Evolutionary conservation across 2,797 vertebrate species (phyloP).

Genomic region (Bradypodion pumilum): DNA sequence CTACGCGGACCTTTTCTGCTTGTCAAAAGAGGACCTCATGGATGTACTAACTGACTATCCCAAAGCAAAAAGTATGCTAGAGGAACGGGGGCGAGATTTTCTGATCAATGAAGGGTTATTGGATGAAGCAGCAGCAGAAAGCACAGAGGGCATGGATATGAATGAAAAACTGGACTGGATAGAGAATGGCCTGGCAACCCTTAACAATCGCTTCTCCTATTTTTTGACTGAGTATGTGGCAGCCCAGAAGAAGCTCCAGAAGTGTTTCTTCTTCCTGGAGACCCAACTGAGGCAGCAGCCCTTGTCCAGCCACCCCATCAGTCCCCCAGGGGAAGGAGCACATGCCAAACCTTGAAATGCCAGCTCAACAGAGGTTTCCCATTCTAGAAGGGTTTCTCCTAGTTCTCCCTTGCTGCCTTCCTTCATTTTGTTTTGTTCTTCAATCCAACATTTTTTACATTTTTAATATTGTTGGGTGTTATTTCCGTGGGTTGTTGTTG

Average conservation of each 20-base stretch:
- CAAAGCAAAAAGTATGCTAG: constrained; percentile 90
- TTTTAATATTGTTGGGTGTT: no score
- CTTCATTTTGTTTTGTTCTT: no score
- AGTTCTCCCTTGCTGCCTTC: no score
- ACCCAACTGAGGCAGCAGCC: constrained; percentile 68
- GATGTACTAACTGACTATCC: constrained; percentile 95
- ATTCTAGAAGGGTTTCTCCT: no score
- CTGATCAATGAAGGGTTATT: constrained; percentile 91
- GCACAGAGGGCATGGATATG: constrained; percentile 75
- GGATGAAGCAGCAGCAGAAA: constrained; percentile 78
- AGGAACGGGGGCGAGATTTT: constrained; percentile 92
- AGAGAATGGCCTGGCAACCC: constrained; percentile 83
- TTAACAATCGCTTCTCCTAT: constrained; percentile 84
- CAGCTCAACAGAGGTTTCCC: no score
- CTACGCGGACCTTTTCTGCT: constrained; percentile 96
- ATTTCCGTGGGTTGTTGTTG: no score
- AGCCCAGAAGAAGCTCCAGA: constrained; percentile 90
- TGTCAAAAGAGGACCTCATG: constrained; percentile 97
- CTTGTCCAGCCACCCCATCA: constrained; percentile 70
- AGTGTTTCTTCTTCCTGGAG: constrained; percentile 87
- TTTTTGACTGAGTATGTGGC: constrained; percentile 85
- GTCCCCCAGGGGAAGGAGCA: constrained; percentile 40
- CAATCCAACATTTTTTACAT: no score
- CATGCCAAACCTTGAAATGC: not conserved
- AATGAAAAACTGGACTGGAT: constrained; percentile 90